phyloP scores from a whole-genome alignment of 2,113 vertebrate species.

The Notothenia coriiceps region DNA sequence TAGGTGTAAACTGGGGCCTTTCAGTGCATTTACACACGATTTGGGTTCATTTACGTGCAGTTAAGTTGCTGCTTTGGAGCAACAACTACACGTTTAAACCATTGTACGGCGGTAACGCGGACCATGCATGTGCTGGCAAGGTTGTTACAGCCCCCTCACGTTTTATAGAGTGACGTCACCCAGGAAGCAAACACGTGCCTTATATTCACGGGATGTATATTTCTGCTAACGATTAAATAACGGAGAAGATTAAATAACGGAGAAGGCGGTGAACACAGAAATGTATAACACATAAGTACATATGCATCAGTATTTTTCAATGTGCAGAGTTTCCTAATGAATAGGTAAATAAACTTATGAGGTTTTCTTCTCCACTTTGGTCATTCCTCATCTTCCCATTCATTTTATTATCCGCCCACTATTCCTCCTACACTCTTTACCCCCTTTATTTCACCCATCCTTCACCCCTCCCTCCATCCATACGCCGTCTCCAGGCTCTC shows the following conservation, averaged over 20 bases:
- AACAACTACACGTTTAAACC: neutral
- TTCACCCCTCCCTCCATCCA: conserved; percentile 12
- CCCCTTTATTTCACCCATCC: conserved; percentile 24
- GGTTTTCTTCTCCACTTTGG: conserved; percentile 30
- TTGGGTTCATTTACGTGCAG: neutral
- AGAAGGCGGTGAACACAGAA: neutral
- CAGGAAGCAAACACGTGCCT: conserved; percentile 16
- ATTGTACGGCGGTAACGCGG: neutral
- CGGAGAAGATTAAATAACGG: neutral
- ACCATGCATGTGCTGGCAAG: conserved; percentile 9
- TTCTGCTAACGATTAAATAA: neutral
- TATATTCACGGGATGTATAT: neutral
- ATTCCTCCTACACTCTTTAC: neutral
- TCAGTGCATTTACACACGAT: neutral
- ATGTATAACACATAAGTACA: neutral
- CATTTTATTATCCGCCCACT: neutral
- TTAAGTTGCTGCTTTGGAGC: neutral
- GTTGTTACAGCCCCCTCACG: conserved; percentile 28
- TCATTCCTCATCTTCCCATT: conserved; percentile 5
- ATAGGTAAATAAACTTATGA: neutral
- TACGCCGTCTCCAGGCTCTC: conserved; percentile 78
- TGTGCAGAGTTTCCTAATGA: neutral
- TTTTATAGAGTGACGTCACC: conserved; percentile 20
- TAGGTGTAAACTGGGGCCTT: neutral
- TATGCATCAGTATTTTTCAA: neutral